These are phyloP conservation scores for Drosophila setifemur DNA, from an alignment of 1,140 invertebrate genomes.

Conservation along the genomic window DNA sequence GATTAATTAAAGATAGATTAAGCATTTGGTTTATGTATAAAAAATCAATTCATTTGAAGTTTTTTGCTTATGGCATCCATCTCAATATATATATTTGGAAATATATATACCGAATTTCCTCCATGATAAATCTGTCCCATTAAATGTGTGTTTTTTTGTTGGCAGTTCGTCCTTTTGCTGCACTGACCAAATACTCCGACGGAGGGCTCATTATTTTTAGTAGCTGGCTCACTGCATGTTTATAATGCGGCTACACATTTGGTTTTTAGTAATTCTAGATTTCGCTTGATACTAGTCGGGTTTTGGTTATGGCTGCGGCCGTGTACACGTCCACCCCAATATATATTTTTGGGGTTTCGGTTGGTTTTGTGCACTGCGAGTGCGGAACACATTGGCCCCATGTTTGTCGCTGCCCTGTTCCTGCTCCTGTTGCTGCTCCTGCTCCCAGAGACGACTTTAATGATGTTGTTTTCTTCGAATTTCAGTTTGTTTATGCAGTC, in stretches of 20 bases:
- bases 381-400: conserved; percentile 26
- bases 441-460: conserved; percentile 40
- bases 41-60: too few relatives aligned
- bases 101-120: too few relatives aligned
- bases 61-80: too few relatives aligned
- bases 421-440: not conserved
- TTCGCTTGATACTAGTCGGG: conserved; percentile 38
- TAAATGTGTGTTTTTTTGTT: not conserved
- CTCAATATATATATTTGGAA: too few relatives aligned
- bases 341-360: conserved; percentile 8
- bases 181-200: conserved; percentile 39
- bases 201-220: conserved; percentile 48
- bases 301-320: not conserved
- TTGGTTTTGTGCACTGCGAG: conserved; percentile 8
- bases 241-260: conserved; percentile 61
- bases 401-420: conserved; percentile 16
- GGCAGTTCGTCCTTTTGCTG: not conserved
- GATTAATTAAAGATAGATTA: too few relatives aligned
- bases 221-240: conserved; percentile 33
- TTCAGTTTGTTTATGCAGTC: conserved; percentile 56
- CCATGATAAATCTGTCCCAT: too few relatives aligned
- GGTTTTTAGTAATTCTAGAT: conserved; percentile 70
- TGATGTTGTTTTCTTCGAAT: conserved; percentile 69
- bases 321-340: conserved; percentile 8
- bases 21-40: too few relatives aligned